Conservation (phyloP, 2,888 invertebrate species). For the Pachycephus smyrnensis region DNA sequence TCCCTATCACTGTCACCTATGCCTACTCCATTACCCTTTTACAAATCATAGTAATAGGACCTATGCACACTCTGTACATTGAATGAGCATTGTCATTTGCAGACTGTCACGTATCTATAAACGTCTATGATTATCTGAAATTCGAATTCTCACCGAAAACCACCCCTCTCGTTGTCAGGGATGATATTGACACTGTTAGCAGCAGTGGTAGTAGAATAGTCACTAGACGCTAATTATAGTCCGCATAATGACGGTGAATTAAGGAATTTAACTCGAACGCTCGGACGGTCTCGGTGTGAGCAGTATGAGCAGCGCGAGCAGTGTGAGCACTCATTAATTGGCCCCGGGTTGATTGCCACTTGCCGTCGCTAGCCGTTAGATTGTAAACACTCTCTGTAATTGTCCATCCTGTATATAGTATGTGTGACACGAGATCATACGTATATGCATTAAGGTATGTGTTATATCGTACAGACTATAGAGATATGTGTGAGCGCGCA, state of each 20-base stretch:
- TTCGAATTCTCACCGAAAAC: neutral
- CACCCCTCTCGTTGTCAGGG: neutral
- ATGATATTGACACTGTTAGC: neutral
- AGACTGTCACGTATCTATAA: neutral
- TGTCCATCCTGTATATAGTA: conserved; percentile 30
- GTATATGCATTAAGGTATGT: neutral
- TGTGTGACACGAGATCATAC: neutral
- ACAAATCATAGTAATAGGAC: no score
- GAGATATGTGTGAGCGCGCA: neutral
- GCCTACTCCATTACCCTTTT: neutral
- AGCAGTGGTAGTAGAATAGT: neutral
- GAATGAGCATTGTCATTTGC: no score
- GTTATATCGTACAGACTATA: neutral
- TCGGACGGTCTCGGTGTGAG: neutral
- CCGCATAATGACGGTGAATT: conserved; percentile 21
- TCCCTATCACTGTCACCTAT: neutral
- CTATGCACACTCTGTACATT: neutral
- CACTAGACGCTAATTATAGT: conserved; percentile 14
- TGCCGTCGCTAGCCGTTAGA: conserved; percentile 35
- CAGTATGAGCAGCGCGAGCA: neutral
- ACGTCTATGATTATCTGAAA: neutral
- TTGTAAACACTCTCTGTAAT: conserved; percentile 37
- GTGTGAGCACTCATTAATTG: conserved; percentile 51
- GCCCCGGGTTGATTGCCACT: conserved; percentile 51
- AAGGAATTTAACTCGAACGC: conserved; percentile 18